Conservation (phyloP, 2,888 invertebrate genomes). For the Celastrina argiolus region DNA sequence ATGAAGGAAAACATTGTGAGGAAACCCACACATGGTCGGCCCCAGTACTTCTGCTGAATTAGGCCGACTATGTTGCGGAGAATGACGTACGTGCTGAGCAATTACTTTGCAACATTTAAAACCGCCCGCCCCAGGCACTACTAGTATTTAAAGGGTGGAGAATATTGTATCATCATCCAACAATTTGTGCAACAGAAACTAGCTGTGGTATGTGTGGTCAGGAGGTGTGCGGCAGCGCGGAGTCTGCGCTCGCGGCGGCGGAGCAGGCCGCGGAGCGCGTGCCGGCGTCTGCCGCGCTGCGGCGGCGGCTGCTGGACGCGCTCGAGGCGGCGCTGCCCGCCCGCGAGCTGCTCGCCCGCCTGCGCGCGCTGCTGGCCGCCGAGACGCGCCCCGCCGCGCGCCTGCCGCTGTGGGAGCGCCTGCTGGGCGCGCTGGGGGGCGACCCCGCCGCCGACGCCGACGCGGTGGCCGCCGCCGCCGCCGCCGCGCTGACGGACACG, state of each 20-base stretch:
- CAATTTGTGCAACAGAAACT: too few relatives aligned
- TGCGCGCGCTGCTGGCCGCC: constrained; percentile 38
- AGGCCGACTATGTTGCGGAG: too few relatives aligned
- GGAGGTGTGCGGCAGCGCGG: constrained; percentile 41
- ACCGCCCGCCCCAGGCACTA: too few relatives aligned
- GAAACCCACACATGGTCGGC: too few relatives aligned
- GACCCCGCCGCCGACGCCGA: constrained; percentile 27
- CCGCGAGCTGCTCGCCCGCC: constrained; percentile 32
- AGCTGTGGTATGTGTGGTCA: constrained; percentile 27
- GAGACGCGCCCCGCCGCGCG: constrained; percentile 33
- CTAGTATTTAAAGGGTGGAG: too few relatives aligned
- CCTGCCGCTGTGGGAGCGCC: constrained; percentile 46
- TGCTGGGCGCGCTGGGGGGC: constrained; percentile 38
- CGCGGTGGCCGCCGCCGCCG: constrained; percentile 35
- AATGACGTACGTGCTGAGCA: too few relatives aligned
- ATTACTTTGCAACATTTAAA: too few relatives aligned
- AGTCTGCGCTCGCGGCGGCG: constrained; percentile 34
- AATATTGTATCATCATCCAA: too few relatives aligned
- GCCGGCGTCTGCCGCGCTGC: constrained; percentile 29
- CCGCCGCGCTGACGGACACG: constrained; percentile 39
- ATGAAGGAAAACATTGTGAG: too few relatives aligned
- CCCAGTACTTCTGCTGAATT: too few relatives aligned
- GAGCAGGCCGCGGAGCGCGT: constrained; percentile 33
- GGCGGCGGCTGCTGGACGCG: constrained; percentile 32
- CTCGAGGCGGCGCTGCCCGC: constrained; percentile 35